Evolutionary conservation across 2,113 vertebrate species (phyloP).

Genomic region (Chunga burmeisteri): DNA sequence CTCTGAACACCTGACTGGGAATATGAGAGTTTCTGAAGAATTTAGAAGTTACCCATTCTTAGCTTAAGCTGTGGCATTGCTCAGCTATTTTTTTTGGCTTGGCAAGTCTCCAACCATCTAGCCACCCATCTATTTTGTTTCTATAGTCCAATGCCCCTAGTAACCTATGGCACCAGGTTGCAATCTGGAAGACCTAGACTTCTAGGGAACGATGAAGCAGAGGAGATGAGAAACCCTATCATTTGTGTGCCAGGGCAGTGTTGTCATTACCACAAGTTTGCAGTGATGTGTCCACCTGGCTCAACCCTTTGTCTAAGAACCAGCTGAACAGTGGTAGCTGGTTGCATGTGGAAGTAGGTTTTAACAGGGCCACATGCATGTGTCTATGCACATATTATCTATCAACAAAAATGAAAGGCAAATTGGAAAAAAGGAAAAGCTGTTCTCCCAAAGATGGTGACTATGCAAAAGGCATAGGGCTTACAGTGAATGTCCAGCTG

Average conservation of each 20-base stretch:
- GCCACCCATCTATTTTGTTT: not conserved
- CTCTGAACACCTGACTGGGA: not conserved
- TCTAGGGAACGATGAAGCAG: not conserved
- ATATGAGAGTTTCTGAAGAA: not conserved
- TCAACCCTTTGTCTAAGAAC: not conserved
- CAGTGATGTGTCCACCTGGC: not conserved
- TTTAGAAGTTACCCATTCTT: not conserved
- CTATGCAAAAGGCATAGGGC: not conserved
- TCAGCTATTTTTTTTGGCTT: not conserved
- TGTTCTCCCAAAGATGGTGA: not conserved
- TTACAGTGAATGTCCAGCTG: not conserved
- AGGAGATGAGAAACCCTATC: not conserved
- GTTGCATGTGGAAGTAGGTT: constrained; percentile 6
- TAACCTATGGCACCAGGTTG: not conserved
- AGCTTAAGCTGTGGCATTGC: not conserved
- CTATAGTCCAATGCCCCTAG: not conserved
- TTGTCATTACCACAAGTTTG: constrained; percentile 3
- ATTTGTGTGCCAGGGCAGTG: not conserved
- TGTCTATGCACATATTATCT: not conserved
- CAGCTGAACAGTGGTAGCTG: not conserved
- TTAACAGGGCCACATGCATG: not conserved
- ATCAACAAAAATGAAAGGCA: not conserved
- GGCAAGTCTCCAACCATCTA: not conserved
- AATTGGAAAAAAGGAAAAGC: not conserved
- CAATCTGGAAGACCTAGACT: not conserved